Evolutionary conservation across 1,140 invertebrate species (phyloP), one percentile per base, ranked within the genome.

Genomic region (Coptotermes formosanus): DNA sequence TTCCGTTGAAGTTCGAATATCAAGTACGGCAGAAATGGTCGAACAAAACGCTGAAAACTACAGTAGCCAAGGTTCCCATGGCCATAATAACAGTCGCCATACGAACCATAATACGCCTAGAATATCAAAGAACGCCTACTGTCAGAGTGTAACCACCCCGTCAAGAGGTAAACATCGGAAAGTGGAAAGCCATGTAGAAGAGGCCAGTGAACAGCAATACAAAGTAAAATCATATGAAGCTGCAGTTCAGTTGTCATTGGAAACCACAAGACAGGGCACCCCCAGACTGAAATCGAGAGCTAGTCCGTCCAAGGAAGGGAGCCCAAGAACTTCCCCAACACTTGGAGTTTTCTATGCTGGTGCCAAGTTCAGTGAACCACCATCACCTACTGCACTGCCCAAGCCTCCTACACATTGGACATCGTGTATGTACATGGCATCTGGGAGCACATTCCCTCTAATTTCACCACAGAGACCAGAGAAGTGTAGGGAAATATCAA

Each of bases 301-400:
- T 82, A 92, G 91, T 87, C 91, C 91, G 32, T 91, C 91, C 88
- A 90, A 87, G 84, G 87, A 87, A 59, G 64, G 82, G 86, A 87
- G 84, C 87, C 83, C 84, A 16, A 81, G 85, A 82, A 75, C 85
- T 82, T 84, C 86, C 64, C 86, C 86, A 48, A 69, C 86, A 12
- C 84, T 87, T 85, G 85, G 82, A 83, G 83, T 87, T 85, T 92
- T 91, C 86, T 94, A 94, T 88, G 94, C 94, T 83, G 94, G 93
- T 87, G 93, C 93, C 21, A 94, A 94, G 87, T 94, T 93, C 88
- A 93, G 92, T 48, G 93, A 94, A 85, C 92, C 93, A 64, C 94
- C 94, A 12, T 92, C 93, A 45, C 93, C 93, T 9, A 91, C 92
- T 84, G 92, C 91, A 86, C 89, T 94, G 64, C 93, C 94, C 16